Base-by-base conservation (phyloP, 2,113 vertebrate species). In the Rostratula benghalensis region DNA sequence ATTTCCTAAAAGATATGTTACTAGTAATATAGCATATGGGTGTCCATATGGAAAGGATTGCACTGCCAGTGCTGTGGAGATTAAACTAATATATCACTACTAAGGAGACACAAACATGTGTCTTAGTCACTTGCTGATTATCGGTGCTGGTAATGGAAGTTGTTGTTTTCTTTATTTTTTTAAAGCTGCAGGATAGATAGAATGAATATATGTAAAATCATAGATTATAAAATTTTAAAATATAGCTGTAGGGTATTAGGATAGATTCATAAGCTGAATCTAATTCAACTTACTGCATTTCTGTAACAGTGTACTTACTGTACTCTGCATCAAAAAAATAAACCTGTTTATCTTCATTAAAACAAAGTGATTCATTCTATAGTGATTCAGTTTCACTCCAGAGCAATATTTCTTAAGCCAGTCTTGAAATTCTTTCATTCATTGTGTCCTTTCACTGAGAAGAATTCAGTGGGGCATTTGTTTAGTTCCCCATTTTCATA, bases 41-140 rank as follows among this genome's bases (percentile, higher is more conserved):
- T 68, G 94, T 82, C 96, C 97, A 97, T 98, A 97, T 97, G 97
- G 94, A 94, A 95, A 93, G 92, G 93, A 93, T 95, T 94, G 93
- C 70, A 73, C 74, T 96, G 79, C 88, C 79, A 94, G 81, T 87
- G 74, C 92, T 97, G 63, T 95, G 86, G 91, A 97, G 93, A 96
- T 95, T 92, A 97, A 94, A 95, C 97, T 96, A 96, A 97, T 97
- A 88, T 80, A 97, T 97, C 97, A 96, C 79, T 75, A 78, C 90
- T 97, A 96, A 98, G 90, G 79, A 97, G 87, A 93, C 95, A 93
- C 59, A 97, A 97, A 95, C 94, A 90, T 70, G 11, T 70, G 57
- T 83, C 84, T 97, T 92, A 89, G 90, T 97, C 76, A 88, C 86
- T 95, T 94, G 68, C 68, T 75, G 84, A 88, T 95, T 95, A 37